These are phyloP conservation scores for Mionectes olivaceus DNA, from an alignment of 2,797 vertebrate genomes.

Conservation along the genomic window DNA sequence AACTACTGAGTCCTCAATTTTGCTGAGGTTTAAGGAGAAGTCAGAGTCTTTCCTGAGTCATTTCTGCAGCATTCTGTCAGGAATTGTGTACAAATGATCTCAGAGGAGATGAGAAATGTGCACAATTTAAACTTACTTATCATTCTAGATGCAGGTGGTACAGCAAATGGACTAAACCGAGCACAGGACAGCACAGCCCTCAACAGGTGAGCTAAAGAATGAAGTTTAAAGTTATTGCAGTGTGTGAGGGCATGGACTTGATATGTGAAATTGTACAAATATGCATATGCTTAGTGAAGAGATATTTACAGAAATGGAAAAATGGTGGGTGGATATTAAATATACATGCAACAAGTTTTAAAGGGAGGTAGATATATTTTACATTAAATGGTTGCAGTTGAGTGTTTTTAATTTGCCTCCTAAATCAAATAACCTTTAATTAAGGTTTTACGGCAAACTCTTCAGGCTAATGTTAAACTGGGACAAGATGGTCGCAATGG, in stretches of 20 bases:
- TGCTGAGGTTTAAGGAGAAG: not conserved
- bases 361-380: not conserved
- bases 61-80: conserved; percentile 2
- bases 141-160: not conserved
- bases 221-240: not conserved
- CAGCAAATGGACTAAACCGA: not conserved
- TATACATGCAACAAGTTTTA: not conserved
- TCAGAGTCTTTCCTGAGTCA: not conserved
- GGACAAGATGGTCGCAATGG: not conserved
- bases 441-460: not conserved
- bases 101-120: not conserved
- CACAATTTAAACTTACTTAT: not conserved
- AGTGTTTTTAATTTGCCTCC: not conserved
- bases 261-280: not conserved
- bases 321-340: not conserved
- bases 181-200: not conserved
- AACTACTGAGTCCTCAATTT: not conserved
- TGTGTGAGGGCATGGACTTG: not conserved
- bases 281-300: not conserved
- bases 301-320: not conserved
- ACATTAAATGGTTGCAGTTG: not conserved
- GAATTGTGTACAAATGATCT: not conserved
- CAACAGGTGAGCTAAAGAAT: not conserved
- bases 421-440: not conserved
- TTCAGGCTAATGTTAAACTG: not conserved